Base-by-base conservation (phyloP, 2,113 vertebrate genomes). In the Vombatus ursinus region DNA sequence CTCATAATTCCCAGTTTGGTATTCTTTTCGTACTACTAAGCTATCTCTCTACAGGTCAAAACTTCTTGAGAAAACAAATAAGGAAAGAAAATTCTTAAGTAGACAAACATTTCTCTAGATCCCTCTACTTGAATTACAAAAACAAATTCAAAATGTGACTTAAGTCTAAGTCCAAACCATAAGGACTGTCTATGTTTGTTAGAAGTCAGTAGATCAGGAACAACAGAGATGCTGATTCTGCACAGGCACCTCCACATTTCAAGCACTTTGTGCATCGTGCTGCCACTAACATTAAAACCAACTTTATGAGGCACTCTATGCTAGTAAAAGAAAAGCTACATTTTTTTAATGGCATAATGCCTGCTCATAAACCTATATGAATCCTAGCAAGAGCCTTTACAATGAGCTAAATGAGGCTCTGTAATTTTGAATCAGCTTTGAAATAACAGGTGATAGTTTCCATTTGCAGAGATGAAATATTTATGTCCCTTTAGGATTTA, bases 291-390 rank as follows among this genome's bases (percentile, higher is more conserved):
- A 95, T 53, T 95, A 97, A 97, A 98, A 96, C 47, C 26, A 77
- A 92, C 96, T 98, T 98, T 98, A 98, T 93, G 94, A 98, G 94
- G 53, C 97, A 95, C 92, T 97, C 44, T n/a, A 14, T 47, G 8
- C 53, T 44, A 92, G n/a, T 96, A 97, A 97, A 28, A 0, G 0
- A 97, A 47, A 53, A 96, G 95, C 49, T 53, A 95, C 89, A 95
- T 95, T 52, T 84, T n/a, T 92, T 92, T 94, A 98, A 94, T 94
- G 2, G 44, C 68, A 0, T 91, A 94, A 93, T 95, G 94, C 77
- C 57, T 90, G 68, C 95, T 95, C 97, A 94, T 92, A 98, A 98
- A 96, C 48, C 24, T 51, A 48, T 84, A 94, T 47, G 93, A 97
- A 97, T 91, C 23, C 77, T 94, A 44, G 49, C 1, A 96, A 52